These are phyloP conservation scores for Varanus komodoensis DNA, from an alignment of 2,113 vertebrate genomes.

Conservation along the genomic window DNA sequence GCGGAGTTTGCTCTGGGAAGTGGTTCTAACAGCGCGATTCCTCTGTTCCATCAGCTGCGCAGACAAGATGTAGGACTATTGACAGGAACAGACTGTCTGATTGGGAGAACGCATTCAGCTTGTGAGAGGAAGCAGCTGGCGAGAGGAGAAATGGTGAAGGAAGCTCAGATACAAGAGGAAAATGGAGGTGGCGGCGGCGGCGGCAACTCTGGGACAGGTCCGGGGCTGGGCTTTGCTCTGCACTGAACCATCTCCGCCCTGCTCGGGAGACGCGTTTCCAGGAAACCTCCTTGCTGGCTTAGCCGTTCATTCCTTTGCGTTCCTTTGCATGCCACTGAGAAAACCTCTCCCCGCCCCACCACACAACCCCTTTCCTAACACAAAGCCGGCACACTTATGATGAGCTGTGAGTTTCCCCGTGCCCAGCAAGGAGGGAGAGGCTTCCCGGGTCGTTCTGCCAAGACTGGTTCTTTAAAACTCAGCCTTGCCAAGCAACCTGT, in stretches of 20 bases:
- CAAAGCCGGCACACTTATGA: not conserved
- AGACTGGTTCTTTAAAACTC: fast-evolving
- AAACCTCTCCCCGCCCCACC: not conserved
- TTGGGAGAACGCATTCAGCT: fast-evolving
- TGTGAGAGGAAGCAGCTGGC: fast-evolving
- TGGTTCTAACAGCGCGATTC: not conserved
- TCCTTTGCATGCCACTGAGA: not conserved
- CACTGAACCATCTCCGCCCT: slow-evolving; percentile 21
- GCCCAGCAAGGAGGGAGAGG: not conserved
- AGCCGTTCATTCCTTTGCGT: not conserved
- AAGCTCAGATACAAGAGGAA: not conserved
- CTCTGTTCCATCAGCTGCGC: not conserved
- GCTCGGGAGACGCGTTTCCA: slow-evolving; percentile 24
- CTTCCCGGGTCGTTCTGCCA: not conserved
- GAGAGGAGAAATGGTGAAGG: fast-evolving
- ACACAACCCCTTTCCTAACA: not conserved
- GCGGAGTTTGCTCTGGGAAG: not conserved
- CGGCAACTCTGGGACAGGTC: slow-evolving; percentile 32
- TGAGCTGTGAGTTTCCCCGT: not conserved
- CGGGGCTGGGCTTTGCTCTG: not conserved
- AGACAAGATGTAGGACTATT: slow-evolving; percentile 4
- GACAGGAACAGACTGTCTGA: not conserved
- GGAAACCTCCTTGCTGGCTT: not conserved
- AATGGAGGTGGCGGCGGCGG: fast-evolving
- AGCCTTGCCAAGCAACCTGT: not conserved